Evolutionary conservation across 2,888 invertebrate genomes (phyloP).

Genomic region (Eubasilissa splendida): DNA sequence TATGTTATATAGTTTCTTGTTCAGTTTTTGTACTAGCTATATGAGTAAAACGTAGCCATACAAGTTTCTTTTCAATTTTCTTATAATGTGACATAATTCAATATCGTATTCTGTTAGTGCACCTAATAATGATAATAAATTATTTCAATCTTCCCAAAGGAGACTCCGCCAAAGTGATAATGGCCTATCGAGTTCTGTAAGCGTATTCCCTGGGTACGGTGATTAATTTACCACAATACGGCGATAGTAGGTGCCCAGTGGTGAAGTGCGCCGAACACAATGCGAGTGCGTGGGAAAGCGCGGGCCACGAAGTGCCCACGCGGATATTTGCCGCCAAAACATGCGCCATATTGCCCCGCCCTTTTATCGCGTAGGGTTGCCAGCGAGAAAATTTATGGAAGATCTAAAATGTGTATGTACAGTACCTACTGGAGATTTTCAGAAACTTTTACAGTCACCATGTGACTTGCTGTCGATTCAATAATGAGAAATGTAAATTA

Average conservation of each 20-base stretch:
- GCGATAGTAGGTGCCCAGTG: not conserved
- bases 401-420: too few species aligned
- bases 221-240: slow-evolving; percentile 31
- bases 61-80: too few species aligned
- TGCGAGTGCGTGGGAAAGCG: slow-evolving; percentile 54
- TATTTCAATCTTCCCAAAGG: not conserved
- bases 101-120: too few species aligned
- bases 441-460: too few species aligned
- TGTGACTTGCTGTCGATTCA: not conserved
- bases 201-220: not conserved
- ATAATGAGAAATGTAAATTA: not conserved
- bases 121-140: not conserved
- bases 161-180: slow-evolving; percentile 11
- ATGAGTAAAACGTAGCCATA: too few species aligned
- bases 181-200: slow-evolving; percentile 4
- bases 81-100: too few species aligned
- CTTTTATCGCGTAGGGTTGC: slow-evolving; percentile 26
- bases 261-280: not conserved
- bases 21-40: too few species aligned
- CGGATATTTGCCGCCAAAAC: slow-evolving; percentile 52
- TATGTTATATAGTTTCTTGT: too few species aligned
- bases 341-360: slow-evolving; percentile 10
- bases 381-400: slow-evolving; percentile 13
- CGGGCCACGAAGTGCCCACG: slow-evolving; percentile 51
- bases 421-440: too few species aligned